Evolutionary conservation across 30 jellyfish, hydroid and myxozoan genomes (phyloP).

Genomic region (Sanderia malayensis): DNA sequence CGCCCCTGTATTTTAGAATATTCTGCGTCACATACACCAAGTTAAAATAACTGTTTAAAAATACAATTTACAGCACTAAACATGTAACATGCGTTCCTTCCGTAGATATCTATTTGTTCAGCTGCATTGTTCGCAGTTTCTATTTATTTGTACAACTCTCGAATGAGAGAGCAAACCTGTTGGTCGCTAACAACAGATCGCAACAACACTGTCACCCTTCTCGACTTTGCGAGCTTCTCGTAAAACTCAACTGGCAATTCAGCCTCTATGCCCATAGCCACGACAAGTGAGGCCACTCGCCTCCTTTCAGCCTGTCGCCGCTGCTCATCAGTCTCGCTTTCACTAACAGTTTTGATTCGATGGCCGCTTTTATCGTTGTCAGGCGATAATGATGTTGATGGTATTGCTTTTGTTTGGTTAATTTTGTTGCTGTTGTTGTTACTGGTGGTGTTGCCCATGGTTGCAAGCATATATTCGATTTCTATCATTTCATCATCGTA

Average conservation of each 20-base stretch:
- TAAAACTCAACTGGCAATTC: slow-evolving; percentile 59
- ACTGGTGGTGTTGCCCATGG: slow-evolving; percentile 13
- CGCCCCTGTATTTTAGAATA: too few species aligned
- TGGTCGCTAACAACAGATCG: slow-evolving; percentile 37
- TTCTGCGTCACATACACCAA: too few species aligned
- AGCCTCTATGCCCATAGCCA: slow-evolving; percentile 62
- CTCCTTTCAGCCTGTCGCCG: slow-evolving; percentile 9
- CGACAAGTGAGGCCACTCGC: slow-evolving; percentile 29
- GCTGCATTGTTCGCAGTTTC: not conserved
- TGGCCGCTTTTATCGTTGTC: not conserved
- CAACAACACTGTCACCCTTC: slow-evolving; percentile 31
- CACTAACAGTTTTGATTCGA: not conserved
- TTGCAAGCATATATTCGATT: slow-evolving; percentile 43
- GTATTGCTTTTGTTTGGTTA: too few species aligned
- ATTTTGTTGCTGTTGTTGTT: too few species aligned
- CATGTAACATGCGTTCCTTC: too few species aligned
- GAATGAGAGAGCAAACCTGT: slow-evolving; percentile 1
- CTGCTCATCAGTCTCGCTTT: not conserved
- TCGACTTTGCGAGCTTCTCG: slow-evolving; percentile 44
- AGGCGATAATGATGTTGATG: too few species aligned
- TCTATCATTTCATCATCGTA: slow-evolving; percentile 54
- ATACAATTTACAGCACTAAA: too few species aligned
- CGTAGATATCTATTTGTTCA: too few species aligned
- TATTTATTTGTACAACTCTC: not conserved
- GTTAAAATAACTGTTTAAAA: too few species aligned